Evolutionary conservation across 2,113 vertebrate genomes (phyloP), one percentile per base, ranked within the genome.

Genomic region (Sapajus apella): DNA sequence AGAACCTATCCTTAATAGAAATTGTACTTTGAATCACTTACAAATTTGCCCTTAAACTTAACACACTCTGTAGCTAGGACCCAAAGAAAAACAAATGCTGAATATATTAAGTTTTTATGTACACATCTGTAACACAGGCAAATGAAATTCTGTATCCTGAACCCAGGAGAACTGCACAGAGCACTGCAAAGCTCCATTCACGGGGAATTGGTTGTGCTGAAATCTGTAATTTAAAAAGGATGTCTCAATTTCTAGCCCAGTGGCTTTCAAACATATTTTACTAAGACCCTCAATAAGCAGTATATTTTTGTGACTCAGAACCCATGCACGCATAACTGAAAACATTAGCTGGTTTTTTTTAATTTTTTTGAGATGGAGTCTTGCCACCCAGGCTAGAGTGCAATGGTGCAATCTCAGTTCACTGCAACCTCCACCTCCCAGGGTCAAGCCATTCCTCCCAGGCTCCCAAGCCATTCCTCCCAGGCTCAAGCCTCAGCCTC

Each of bases 101-200:
- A 25, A 11, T 85, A n/a, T 84, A 2, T 76, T 56, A 92, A 79
- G 30, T 92, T 90, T 87, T 20, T 47, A 88, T 70, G 50, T 96
- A 52, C 27, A 50, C 20, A 35, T 40, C 50, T 94, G 55, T 56
- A 40, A 88, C 66, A 85, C 35, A 87, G n/a, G 80, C 50, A 94
- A 86, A 90, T 90, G 47, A 97, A 89, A 96, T 87, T 96, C 90
- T 95, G 37, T 86, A 91, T n/a, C 45, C 73, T 83, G 30, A 96
- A 91, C 30, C 58, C 68, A 77, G 83, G 95, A 80, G 50, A 81
- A 82, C 61, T 3, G 8, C 40, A 66, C 8, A 37, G 20, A 90
- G 37, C 43, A 91, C 9, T 82, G 66, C 18, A 70, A 56, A 73
- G 23, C 47, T 87, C 40, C 2, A 8, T 47, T 79, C 37, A 77